Evolutionary conservation across 2,888 invertebrate genomes (phyloP), one percentile per base, ranked within the genome.

Genomic region (Achlya flavicornis): DNA sequence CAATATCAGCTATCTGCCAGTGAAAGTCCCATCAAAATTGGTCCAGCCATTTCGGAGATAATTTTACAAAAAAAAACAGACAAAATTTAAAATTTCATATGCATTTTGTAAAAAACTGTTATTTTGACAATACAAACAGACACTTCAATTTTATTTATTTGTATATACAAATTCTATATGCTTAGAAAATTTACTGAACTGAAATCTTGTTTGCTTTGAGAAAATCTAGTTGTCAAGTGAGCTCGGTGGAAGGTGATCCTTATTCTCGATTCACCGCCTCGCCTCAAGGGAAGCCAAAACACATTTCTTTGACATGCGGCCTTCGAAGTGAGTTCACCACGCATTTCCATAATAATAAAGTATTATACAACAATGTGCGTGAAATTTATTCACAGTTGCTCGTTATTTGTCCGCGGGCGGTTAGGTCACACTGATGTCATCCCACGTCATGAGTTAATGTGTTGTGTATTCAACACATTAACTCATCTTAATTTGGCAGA

Each of bases 371-470:
- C 71, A 73, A 77, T 75, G 72, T 76, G 78, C 76, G 77, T 79
- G 67, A 79, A 83, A 83, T 81, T 78, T 84, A 86, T 86, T 84
- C 80, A 77, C 73, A 73, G 77, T 77, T 74, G 73, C 70, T 73
- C 74, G 73, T 80, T 79, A 79, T 77, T 74, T 69, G 72, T 77
- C 76, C 68, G 68, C 67, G 63, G 64, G 63, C 67, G 69, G 69
- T 73, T 71, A 69, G 76, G 79, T 79, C 73, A 67, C 66, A 35
- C 65, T 68, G 66, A 66, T 70, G 70, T 72, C 68, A 73, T 26
- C 64, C 35, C 64, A 62, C 64, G n/a, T n/a, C n/a, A n/a, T n/a
- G n/a, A n/a, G n/a, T n/a, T n/a, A 66, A 43, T 60, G 19, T 3
- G 26, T 41, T 60, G 19, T 3, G 26, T 41, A 60, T 19, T 60